These are phyloP conservation scores for Gopherus flavomarginatus DNA, from an alignment of 2,113 vertebrate genomes.

Conservation along the genomic window DNA sequence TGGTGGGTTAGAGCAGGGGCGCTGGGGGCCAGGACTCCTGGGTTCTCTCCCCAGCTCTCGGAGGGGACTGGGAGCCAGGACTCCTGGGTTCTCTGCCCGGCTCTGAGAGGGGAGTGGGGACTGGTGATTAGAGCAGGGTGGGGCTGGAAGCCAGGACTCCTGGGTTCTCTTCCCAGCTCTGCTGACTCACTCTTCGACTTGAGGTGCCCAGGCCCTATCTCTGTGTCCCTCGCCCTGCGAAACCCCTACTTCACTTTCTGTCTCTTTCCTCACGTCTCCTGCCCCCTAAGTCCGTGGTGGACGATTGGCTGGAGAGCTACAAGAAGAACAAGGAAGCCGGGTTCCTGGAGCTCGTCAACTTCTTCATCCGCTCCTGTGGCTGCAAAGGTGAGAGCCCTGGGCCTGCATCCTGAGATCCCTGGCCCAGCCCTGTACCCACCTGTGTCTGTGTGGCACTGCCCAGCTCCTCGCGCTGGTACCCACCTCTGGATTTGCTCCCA, in stretches of 20 bases:
- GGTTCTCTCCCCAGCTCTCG: too few relatives aligned
- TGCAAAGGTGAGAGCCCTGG: constrained; percentile 84
- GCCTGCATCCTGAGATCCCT: not conserved
- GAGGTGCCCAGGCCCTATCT: not conserved
- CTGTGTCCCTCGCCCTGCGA: too few relatives aligned
- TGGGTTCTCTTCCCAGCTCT: not conserved
- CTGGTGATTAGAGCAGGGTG: not conserved
- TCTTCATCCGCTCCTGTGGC: constrained; percentile 87
- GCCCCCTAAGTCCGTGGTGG: constrained; percentile 83
- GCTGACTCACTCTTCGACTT: not conserved
- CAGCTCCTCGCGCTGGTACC: not conserved
- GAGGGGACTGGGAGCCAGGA: too few relatives aligned
- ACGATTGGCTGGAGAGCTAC: constrained; percentile 91
- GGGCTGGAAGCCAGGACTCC: not conserved
- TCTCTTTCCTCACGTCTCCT: not conserved
- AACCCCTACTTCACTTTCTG: not conserved
- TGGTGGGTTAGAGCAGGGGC: too few relatives aligned
- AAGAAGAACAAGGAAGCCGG: constrained; percentile 80
- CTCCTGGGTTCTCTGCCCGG: too few relatives aligned
- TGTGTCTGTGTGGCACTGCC: not conserved
- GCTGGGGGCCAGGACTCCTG: too few relatives aligned
- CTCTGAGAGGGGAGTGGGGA: not conserved
- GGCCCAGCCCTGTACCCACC: not conserved
- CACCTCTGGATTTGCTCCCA: not conserved
- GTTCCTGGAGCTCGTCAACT: constrained; percentile 89